A percentile compares a stretch with the other conserved stretches of the same genome.
Evolutionary conservation across 1,140 invertebrate species (phyloP).

Genomic region (Drosophila lowei): DNA sequence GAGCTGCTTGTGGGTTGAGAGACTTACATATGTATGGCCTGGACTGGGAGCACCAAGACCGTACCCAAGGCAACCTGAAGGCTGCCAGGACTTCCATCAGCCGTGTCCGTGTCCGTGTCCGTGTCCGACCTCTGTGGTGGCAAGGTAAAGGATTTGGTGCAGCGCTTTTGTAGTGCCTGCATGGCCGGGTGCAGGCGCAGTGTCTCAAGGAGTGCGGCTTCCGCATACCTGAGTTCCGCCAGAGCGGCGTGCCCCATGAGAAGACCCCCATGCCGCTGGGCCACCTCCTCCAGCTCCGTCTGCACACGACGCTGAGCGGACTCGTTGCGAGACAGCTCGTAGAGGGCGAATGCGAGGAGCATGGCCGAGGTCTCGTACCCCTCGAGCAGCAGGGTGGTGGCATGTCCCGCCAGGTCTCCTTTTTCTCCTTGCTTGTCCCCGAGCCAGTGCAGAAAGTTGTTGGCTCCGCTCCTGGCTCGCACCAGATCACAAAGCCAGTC

Average conservation of each 20-base stretch:
- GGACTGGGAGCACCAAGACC: constrained; percentile 57
- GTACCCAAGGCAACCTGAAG: constrained; percentile 30
- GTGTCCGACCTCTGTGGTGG: constrained; percentile 25
- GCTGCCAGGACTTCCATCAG: background rate
- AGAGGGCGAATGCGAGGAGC: constrained; percentile 54
- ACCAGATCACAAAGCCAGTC: constrained; percentile 45
- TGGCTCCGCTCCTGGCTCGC: background rate
- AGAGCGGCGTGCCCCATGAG: constrained; percentile 82
- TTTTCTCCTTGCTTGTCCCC: background rate
- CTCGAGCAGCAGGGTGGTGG: constrained; percentile 61
- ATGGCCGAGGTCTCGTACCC: constrained; percentile 73
- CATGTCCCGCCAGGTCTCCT: constrained; percentile 53
- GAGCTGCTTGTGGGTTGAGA: background rate
- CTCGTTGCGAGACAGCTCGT: constrained; percentile 84
- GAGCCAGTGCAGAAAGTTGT: constrained; percentile 48
- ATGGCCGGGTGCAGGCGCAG: constrained; percentile 67
- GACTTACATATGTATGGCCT: constrained; percentile 64
- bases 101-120: no score
- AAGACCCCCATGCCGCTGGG: constrained; percentile 67
- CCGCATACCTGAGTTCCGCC: constrained; percentile 84
- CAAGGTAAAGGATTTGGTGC: constrained; percentile 52
- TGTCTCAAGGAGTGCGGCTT: constrained; percentile 72
- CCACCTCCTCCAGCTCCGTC: constrained; percentile 84
- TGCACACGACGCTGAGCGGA: constrained; percentile 84
- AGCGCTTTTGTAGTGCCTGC: constrained; percentile 62